Percentiles rank a stretch among this genome's conserved stretches.
phyloP scores from a whole-genome alignment of 2,888 invertebrate species.

The Oligia strigilis region DNA sequence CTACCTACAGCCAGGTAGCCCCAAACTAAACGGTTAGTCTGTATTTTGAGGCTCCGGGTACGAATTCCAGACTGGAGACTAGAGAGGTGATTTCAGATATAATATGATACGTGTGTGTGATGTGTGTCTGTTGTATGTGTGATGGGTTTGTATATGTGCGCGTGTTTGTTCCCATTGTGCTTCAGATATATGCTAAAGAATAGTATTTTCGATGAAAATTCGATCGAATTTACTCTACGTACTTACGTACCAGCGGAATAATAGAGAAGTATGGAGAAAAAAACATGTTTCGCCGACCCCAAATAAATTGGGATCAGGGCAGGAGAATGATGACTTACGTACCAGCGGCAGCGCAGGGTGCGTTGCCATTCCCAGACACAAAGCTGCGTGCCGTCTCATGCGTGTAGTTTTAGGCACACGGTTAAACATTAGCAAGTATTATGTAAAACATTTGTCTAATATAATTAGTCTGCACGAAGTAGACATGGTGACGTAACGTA shows the following conservation, averaged over 20 bases:
- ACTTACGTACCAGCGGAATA: background rate
- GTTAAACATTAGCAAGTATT: background rate
- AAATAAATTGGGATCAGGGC: too few relatives aligned
- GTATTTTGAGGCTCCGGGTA: background rate
- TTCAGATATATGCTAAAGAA: background rate
- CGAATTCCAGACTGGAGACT: background rate
- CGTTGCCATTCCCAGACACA: background rate
- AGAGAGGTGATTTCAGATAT: background rate
- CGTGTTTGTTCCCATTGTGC: background rate
- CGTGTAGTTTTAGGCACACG: background rate
- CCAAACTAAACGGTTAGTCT: background rate
- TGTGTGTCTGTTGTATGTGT: background rate
- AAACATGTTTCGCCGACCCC: too few relatives aligned
- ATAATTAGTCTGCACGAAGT: background rate
- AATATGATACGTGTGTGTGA: background rate
- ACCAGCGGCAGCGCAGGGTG: background rate
- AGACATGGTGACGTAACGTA: background rate
- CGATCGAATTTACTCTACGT: background rate
- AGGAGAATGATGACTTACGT: background rate
- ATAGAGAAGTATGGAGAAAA: too few relatives aligned
- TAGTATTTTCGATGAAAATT: background rate
- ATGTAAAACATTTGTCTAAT: conserved; percentile 1
- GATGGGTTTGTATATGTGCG: background rate
- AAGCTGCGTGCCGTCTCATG: background rate
- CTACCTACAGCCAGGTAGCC: background rate